Percentiles rank a stretch among this genome's conserved stretches.
Evolutionary conservation across 2,113 vertebrate genomes (phyloP).

Genomic region (Lepus europaeus): DNA sequence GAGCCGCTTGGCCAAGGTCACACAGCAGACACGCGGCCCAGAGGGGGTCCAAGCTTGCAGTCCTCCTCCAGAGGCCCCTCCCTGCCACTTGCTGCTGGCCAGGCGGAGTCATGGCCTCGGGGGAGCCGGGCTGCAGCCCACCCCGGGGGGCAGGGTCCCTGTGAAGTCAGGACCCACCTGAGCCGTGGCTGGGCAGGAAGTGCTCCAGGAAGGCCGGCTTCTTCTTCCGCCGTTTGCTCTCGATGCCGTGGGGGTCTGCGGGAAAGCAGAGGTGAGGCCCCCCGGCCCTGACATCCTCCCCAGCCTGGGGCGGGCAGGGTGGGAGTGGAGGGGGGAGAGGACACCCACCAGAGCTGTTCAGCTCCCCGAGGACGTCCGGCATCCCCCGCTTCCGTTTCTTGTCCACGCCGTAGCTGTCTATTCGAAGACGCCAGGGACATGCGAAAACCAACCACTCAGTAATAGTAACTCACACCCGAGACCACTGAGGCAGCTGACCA

Average conservation of each 20-base stretch:
- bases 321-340: background rate
- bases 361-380: conserved; percentile 83
- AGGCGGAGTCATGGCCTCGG: background rate
- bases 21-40: background rate
- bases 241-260: conserved; percentile 86
- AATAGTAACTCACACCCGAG: background rate
- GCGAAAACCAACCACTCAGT: background rate
- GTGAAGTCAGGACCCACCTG: conserved; percentile 69
- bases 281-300: background rate
- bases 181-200: conserved; percentile 66
- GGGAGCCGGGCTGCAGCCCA: background rate
- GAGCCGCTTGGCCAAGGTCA: background rate
- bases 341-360: conserved; percentile 83
- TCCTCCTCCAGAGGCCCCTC: background rate
- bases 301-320: background rate
- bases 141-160: too few species aligned
- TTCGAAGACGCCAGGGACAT: background rate
- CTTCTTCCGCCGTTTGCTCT: conserved; percentile 84
- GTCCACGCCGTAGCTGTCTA: conserved; percentile 85
- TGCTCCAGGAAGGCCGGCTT: conserved; percentile 84
- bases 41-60: background rate
- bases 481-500: background rate
- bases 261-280: background rate
- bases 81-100: background rate
- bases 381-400: conserved; percentile 86